Percentiles rank a stretch among this genome's conserved stretches.
phyloP scores from a whole-genome alignment of 1,140 invertebrate species.

The Megathymus violae region DNA sequence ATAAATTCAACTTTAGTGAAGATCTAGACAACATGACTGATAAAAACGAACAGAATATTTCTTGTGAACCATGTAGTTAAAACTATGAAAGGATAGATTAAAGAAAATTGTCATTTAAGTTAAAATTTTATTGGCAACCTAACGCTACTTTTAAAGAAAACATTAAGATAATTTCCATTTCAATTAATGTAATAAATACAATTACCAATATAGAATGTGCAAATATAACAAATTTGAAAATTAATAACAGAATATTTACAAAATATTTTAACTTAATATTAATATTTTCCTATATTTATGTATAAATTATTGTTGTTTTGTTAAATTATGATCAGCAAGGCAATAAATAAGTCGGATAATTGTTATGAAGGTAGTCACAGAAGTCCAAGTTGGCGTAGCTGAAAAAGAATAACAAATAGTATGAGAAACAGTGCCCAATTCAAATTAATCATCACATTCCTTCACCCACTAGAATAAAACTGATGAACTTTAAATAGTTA shows the following conservation, averaged over 20 bases:
- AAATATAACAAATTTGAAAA: slow-evolving; percentile 25
- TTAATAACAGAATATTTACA: slow-evolving; percentile 10
- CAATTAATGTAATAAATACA: too few relatives aligned
- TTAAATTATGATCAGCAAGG: background rate
- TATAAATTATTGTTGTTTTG: background rate
- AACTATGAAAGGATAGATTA: slow-evolving; percentile 35
- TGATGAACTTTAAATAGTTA: too few relatives aligned
- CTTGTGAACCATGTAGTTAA: slow-evolving; percentile 35
- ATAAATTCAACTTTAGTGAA: slow-evolving; percentile 54
- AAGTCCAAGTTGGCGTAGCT: slow-evolving; percentile 82
- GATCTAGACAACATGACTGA: slow-evolving; percentile 45
- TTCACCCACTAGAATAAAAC: too few relatives aligned
- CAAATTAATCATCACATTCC: too few relatives aligned
- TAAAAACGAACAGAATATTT: slow-evolving; percentile 38
- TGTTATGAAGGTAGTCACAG: slow-evolving; percentile 53
- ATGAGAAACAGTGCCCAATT: too few relatives aligned
- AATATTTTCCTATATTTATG: slow-evolving; percentile 4
- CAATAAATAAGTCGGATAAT: background rate
- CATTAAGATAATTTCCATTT: slow-evolving; percentile 15
- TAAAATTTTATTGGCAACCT: slow-evolving; percentile 42
- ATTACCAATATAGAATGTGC: slow-evolving; percentile 31
- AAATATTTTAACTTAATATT: background rate
- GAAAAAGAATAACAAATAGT: slow-evolving; percentile 57
- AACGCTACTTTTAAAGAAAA: slow-evolving; percentile 29
- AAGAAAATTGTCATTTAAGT: slow-evolving; percentile 22